Percentiles rank a stretch among this genome's conserved stretches.
Conservation (phyloP, 2,888 invertebrate species). For the Tenthredo distinguenda region DNA sequence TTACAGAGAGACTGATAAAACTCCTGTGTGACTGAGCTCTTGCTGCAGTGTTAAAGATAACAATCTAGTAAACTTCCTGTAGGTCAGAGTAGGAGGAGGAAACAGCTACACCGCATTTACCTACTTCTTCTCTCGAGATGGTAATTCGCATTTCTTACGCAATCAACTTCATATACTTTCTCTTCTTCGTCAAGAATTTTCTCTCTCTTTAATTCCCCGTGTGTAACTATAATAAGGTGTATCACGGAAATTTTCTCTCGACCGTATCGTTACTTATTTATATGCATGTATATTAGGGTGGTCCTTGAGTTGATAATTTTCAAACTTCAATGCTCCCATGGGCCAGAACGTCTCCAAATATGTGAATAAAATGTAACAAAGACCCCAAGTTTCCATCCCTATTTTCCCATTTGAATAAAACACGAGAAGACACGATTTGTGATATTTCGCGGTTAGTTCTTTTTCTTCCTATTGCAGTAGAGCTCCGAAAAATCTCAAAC, state of each 20-base stretch:
- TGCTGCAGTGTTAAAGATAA: conserved; percentile 14
- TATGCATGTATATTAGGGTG: too few species aligned
- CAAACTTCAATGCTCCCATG: too few species aligned
- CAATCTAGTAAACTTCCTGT: conserved; percentile 20
- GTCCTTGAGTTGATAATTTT: too few species aligned
- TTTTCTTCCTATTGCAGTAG: too few species aligned
- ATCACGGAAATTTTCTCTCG: not conserved
- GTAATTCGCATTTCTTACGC: conserved; percentile 3
- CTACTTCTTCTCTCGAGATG: conserved; percentile 1
- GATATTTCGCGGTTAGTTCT: too few species aligned
- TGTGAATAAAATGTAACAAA: too few species aligned
- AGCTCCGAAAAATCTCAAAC: too few species aligned
- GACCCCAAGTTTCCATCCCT: too few species aligned
- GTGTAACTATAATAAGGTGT: not conserved
- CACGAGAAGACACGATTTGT: too few species aligned
- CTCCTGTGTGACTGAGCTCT: not conserved
- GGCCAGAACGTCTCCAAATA: too few species aligned
- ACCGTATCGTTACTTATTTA: too few species aligned
- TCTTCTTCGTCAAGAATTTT: not conserved
- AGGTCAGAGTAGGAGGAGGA: conserved; percentile 19
- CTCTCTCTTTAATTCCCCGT: not conserved
- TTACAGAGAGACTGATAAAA: not conserved
- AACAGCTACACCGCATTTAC: conserved; percentile 8
- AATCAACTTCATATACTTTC: not conserved
- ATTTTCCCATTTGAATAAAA: too few species aligned